Evolutionary conservation across 1,140 invertebrate species (phyloP).

Genomic region (Anagrus nilaparvatae): DNA sequence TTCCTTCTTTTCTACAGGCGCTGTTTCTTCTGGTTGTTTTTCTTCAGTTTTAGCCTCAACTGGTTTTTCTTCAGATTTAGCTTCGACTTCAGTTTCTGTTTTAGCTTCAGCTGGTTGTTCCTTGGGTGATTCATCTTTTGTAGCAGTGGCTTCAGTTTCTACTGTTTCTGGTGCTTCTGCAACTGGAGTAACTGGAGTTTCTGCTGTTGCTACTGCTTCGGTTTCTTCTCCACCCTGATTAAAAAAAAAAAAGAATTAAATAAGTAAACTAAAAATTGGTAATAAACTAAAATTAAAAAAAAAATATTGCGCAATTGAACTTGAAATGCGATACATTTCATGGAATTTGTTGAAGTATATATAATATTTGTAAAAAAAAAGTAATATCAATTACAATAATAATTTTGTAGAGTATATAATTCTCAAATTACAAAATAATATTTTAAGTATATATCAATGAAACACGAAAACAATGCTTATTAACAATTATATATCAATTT

Average conservation of each 20-base stretch:
- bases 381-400: not conserved
- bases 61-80: constrained; percentile 32
- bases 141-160: constrained; percentile 14
- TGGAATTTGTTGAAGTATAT: not conserved
- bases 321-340: constrained; percentile 2
- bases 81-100: constrained; percentile 16
- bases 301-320: not conserved
- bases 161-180: constrained; percentile 33
- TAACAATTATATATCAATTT: too few species aligned
- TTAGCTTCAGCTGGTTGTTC: too few species aligned
- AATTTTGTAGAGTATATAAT: too few species aligned
- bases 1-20: constrained; percentile 22
- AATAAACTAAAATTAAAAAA: too few species aligned
- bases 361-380: not conserved
- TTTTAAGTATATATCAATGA: too few species aligned
- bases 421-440: too few species aligned
- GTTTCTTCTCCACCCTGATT: constrained; percentile 36
- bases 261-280: too few species aligned
- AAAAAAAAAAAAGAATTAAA: too few species aligned
- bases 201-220: constrained; percentile 21
- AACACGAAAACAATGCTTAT: too few species aligned
- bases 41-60: constrained; percentile 33
- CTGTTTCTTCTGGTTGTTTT: constrained; percentile 19
- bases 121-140: too few species aligned
- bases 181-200: constrained; percentile 23